Base-by-base conservation (phyloP, 2,888 invertebrate genomes). In the Rhagophthalmus giganteus region DNA sequence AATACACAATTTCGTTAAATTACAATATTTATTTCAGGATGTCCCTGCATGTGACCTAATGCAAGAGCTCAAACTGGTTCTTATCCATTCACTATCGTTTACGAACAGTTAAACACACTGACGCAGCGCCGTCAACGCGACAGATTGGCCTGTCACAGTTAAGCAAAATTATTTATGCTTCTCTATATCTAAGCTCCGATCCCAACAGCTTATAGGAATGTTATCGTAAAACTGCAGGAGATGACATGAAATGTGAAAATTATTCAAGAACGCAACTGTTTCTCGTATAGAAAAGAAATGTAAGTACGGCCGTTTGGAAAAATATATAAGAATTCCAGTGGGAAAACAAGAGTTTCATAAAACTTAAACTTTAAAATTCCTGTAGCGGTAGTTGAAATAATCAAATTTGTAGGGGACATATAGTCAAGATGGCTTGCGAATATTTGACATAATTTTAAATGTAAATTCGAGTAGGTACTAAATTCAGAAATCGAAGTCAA, bases 41-140 rank as follows among this genome's bases (percentile, higher is more conserved):
- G n/a, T n/a, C n/a, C n/a, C n/a, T n/a, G n/a, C n/a, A n/a, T n/a
- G n/a, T n/a, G n/a, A n/a, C 7, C 20, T 20, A 20, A 20, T 5
- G 7, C 7, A 20, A 20, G 33, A 33, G 25, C 11, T 48, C 33
- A 49, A 57, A 50, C 49, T 55, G 54, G 52, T 53, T 57, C 50
- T 48, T 58, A 55, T 51, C 55, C 57, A 49, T 53, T 54, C 48
- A 41, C 51, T 48, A 47, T 48, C 41, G 39, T 46, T 40, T 55
- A 45, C 32, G 31, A 32, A 41, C 44, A 46, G 12, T 54, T 53
- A 54, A 54, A 54, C 54, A 55, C 54, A 54, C 33, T 42, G 54
- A 50, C 49, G 48, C 27, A 44, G 51, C 55, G 37, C 20, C 33
- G 54, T 59, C 55, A 57, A 54, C 55, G 32, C 33, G 39, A 55